Base-by-base conservation (phyloP, 2,113 vertebrate species). In the Aegithalos caudatus region DNA sequence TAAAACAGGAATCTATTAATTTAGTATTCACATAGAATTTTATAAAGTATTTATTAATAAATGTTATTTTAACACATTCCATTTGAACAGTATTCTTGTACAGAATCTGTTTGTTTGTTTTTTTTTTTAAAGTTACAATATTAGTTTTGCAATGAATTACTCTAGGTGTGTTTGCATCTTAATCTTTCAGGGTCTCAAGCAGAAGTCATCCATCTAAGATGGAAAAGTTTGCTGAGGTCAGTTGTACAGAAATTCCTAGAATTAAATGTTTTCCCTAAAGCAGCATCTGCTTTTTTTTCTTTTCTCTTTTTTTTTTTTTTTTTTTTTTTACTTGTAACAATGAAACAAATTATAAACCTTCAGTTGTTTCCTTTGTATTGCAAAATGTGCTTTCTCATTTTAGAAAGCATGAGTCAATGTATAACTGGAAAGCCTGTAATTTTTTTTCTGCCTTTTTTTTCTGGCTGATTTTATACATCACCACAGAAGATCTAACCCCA, bases 41-140 rank as follows among this genome's bases (percentile, higher is more conserved):
- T 98, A 98, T 98, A 98, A 98, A 97, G 96, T 98, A 98, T 98
- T 98, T 98, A 98, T 98, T 98, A 98, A 98, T 98, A 98, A 98
- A 98, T 98, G 97, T 98, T 98, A 98, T 98, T 98, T 98, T 98
- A 97, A 97, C 98, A 98, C 98, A 98, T 98, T 98, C 98, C 98
- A 98, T 98, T 98, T 98, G 97, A 98, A 97, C 98, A 98, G 97
- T 98, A 98, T 98, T 98, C 97, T 98, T 98, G 97, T 97, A 92
- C 93, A 98, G 97, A 98, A 96, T 92, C 96, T 97, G 94, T 94
- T 96, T 86, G 61, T 25, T 82, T n/a, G 16, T 24, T 11, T 35
- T 88, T 81, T 88, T 92, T 97, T 97, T 95, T 94, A 14, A 90
- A 94, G 88, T 96, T 96, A 94, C 96, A 97, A 91, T 96, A 70